Conservation (phyloP, 2,797 vertebrate species). For the Chanos chanos region DNA sequence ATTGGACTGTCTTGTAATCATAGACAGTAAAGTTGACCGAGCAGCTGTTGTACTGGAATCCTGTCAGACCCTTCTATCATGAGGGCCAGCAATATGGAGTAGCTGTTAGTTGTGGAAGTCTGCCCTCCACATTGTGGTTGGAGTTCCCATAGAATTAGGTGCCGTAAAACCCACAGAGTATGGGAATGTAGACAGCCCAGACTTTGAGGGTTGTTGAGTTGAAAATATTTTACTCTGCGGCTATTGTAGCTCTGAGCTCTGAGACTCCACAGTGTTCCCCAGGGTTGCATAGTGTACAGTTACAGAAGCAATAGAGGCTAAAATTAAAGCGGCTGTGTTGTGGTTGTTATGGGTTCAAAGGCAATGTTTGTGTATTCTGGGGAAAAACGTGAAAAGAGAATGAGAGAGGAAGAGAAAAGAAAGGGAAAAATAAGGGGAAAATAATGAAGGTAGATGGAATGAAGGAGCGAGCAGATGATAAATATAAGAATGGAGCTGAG, state of each 20-base stretch:
- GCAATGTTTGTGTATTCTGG: neutral
- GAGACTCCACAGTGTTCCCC: constrained; percentile 9
- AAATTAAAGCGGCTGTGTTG: constrained; percentile 1
- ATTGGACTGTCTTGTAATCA: no score
- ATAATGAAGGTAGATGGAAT: neutral
- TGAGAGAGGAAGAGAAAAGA: neutral
- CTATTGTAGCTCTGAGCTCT: constrained; percentile 18
- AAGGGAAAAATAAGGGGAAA: no score
- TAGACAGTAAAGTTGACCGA: no score
- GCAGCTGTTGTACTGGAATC: no score
- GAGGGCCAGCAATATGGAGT: no score
- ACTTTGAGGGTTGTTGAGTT: neutral
- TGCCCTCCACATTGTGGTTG: no score
- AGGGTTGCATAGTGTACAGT: constrained; percentile 8
- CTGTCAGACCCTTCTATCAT: no score
- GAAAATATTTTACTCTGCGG: constrained; percentile 5
- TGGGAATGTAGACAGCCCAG: constrained; percentile 5
- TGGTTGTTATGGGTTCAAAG: neutral
- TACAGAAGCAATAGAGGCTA: neutral
- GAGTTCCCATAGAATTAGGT: neutral
- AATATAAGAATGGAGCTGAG: constrained; percentile 3
- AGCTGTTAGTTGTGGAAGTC: no score
- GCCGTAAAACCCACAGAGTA: neutral
- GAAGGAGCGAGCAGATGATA: neutral
- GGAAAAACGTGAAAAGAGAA: neutral